These are phyloP conservation scores for Maniola jurtina DNA, from an alignment of 1,140 invertebrate species.

Conservation along the genomic window DNA sequence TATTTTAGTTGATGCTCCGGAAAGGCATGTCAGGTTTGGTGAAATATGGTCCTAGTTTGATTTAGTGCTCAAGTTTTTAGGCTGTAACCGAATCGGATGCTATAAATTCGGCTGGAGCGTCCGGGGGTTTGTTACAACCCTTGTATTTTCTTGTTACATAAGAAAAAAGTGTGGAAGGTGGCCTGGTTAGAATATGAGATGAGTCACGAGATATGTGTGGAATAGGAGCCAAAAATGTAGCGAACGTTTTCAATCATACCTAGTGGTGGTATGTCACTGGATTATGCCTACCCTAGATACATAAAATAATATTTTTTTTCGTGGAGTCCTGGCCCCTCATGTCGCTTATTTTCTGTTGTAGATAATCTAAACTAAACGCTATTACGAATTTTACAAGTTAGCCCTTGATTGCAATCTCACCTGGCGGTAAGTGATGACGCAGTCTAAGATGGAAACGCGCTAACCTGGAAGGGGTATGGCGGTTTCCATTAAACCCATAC, in stretches of 20 bases:
- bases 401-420: no score
- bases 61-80: constrained; percentile 38
- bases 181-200: constrained; percentile 5
- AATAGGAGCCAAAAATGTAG: not conserved
- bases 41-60: constrained; percentile 33
- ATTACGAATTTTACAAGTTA: no score
- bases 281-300: no score
- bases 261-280: not conserved
- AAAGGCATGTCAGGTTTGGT: constrained; percentile 26
- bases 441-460: no score
- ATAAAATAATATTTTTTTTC: no score
- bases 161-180: constrained; percentile 9
- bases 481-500: no score
- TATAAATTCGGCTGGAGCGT: constrained; percentile 29
- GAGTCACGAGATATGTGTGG: not conserved
- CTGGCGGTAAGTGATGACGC: no score
- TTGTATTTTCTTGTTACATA: constrained; percentile 22
- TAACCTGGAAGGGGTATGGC: no score
- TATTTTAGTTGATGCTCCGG: constrained; percentile 37
- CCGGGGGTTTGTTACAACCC: constrained; percentile 25
- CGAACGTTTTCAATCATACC: not conserved
- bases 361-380: no score
- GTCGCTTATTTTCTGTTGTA: no score
- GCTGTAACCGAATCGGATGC: constrained; percentile 35
- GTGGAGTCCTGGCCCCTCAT: no score